Evolutionary conservation across 2,113 vertebrate species (phyloP), one percentile per base, ranked within the genome.

Genomic region (Ptilorrhoa leucosticta): DNA sequence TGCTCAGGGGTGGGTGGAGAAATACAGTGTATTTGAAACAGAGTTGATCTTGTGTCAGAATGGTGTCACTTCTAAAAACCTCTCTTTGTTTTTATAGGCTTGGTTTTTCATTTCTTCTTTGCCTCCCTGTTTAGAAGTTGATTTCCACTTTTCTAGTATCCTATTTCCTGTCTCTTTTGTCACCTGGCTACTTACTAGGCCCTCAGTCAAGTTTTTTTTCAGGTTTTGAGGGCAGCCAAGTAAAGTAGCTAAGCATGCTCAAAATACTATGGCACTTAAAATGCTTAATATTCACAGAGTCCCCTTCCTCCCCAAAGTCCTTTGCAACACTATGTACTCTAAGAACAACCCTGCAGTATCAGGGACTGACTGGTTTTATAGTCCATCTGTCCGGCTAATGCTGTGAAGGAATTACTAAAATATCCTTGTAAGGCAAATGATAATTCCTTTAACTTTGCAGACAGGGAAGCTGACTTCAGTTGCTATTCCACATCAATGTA

Each of bases 31-130:
- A 83, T 82, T 96, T 68, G 69, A 83, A 92, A 61, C n/a, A 94
- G 50, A 58, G 50, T 86, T 97, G 84, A 88, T 87, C 75, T 89
- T 92, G 87, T 87, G 56, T 96, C 58, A 79, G 85, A 89, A 94
- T 47, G 40, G 86, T 75, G 33, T 53, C 40, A 31, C 63, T 80
- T 87, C 72, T 47, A 44, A 73, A 89, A 90, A 53, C 13, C 40
- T 79, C 2, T 1, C 30, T 63, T 24, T 47, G 31, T 76, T 89
- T 83, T 94, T 71, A 56, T 45, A 77, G 60, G 37, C 31, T 87
- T 81, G 42, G 35, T 35, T 44, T 87, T 68, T 78, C 2, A 71
- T 68, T 77, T 87, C 39, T 71, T 60, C 45, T 69, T 92, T 92
- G 33, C 40, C 16, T 77, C 20, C 8, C 39, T 63, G 30, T 90